Percentiles rank a stretch among this genome's conserved stretches.
Evolutionary conservation across 1,140 invertebrate genomes (phyloP).

Genomic region (Odontomachus brunneus): DNA sequence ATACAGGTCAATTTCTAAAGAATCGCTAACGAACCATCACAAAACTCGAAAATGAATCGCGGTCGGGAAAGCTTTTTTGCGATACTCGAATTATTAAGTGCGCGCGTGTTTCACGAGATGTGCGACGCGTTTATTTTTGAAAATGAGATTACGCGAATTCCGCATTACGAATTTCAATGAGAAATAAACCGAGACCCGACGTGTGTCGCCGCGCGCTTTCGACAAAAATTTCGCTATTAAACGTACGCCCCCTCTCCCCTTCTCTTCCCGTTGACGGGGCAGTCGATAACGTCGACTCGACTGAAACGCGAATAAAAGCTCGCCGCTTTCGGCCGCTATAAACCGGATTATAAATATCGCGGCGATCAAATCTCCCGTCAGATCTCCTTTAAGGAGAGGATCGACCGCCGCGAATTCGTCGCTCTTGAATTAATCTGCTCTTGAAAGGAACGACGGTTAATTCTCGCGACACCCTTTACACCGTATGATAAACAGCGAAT

Average conservation of each 20-base stretch:
- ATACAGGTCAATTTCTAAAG: neutral
- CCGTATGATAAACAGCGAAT: neutral
- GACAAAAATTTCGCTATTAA: neutral
- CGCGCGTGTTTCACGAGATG: neutral
- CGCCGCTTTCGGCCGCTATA: too few species aligned
- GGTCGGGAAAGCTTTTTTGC: neutral
- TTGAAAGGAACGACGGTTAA: neutral
- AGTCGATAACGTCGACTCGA: neutral
- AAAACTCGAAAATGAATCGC: neutral
- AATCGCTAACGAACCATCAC: constrained; percentile 1
- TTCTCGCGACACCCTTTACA: neutral
- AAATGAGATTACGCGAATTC: neutral
- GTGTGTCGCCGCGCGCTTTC: too few species aligned
- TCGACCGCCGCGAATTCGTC: neutral
- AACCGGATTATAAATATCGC: too few species aligned
- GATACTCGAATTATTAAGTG: neutral
- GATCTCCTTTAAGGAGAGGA: neutral
- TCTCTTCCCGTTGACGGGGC: neutral
- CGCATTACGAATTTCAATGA: constrained; percentile 11
- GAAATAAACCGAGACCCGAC: neutral
- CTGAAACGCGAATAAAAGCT: too few species aligned
- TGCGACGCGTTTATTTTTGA: neutral
- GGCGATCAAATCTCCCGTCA: too few species aligned
- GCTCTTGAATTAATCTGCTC: neutral
- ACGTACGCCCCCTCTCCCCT: too few species aligned